phyloP scores from a whole-genome alignment of 30 jellyfish, hydroid and myxozoan species.

The Hydra vulgaris region DNA sequence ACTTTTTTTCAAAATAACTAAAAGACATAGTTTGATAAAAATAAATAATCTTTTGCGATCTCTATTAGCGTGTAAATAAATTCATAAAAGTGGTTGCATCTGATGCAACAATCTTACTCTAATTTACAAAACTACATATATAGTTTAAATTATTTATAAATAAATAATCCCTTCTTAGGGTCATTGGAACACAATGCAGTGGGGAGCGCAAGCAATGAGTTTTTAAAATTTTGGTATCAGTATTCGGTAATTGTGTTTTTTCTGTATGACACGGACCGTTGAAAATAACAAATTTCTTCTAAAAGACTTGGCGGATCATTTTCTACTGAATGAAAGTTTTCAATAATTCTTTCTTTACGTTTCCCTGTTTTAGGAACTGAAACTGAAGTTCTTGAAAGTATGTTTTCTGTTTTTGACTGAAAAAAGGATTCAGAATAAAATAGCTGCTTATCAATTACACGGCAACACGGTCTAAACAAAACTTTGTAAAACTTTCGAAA shows the following conservation, averaged over 20 bases:
- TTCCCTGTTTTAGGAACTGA: neutral
- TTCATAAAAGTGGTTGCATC: too few relatives aligned
- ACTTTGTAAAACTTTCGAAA: conserved; percentile 3
- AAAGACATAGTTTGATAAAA: too few relatives aligned
- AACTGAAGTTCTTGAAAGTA: neutral
- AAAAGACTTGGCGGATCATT: neutral
- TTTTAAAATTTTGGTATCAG: too few relatives aligned
- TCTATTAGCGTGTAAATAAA: too few relatives aligned
- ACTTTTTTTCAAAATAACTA: too few relatives aligned
- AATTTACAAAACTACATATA: too few relatives aligned
- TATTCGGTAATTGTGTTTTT: neutral
- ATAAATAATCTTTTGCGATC: too few relatives aligned
- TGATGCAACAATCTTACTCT: too few relatives aligned
- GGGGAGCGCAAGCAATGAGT: too few relatives aligned
- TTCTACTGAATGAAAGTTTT: neutral
- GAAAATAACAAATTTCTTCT: neutral
- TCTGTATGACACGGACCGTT: neutral
- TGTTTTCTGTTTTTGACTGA: neutral
- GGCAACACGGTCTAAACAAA: neutral
- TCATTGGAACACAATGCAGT: too few relatives aligned
- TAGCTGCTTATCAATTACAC: neutral
- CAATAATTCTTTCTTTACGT: neutral
- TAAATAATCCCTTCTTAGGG: too few relatives aligned
- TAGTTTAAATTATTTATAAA: too few relatives aligned
- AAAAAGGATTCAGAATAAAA: neutral